Evolutionary conservation across 1,140 invertebrate genomes (phyloP).

Genomic region (Eupristina koningsbergeri): DNA sequence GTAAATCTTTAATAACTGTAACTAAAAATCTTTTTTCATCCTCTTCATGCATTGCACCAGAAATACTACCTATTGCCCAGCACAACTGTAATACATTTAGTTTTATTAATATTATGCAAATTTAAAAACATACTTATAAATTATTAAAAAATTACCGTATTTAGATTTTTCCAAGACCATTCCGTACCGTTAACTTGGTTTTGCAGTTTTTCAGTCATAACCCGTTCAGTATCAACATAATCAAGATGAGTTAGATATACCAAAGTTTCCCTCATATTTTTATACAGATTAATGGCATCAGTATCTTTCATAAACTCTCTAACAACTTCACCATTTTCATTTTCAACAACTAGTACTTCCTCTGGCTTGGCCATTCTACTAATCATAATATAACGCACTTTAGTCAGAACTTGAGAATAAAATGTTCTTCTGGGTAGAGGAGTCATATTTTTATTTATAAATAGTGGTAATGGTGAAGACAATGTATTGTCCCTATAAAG

Average conservation of each 20-base stretch:
- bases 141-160: constrained; percentile 79
- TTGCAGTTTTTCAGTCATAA: constrained; percentile 99
- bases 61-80: constrained; percentile 99
- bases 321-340: constrained; percentile 99
- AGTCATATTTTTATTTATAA: constrained; percentile 65
- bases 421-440: constrained; percentile 77
- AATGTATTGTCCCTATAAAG: constrained; percentile 87
- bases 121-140: constrained; percentile 23
- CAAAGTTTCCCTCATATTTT: constrained; percentile 99
- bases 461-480: constrained; percentile 63
- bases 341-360: constrained; percentile 99
- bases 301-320: constrained; percentile 99
- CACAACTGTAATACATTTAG: constrained; percentile 79
- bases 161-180: constrained; percentile 99
- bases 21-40: constrained; percentile 99
- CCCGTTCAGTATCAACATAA: constrained; percentile 96
- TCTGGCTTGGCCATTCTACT: constrained; percentile 99
- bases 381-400: constrained; percentile 98
- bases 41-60: constrained; percentile 98
- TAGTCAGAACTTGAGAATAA: constrained; percentile 87
- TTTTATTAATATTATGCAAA: constrained; percentile 7
- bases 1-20: constrained; percentile 98
- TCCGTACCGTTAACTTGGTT: constrained; percentile 99
- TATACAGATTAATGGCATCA: constrained; percentile 99
- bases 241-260: constrained; percentile 99